Conservation (phyloP, 2,797 vertebrate species). For the Falco biarmicus region DNA sequence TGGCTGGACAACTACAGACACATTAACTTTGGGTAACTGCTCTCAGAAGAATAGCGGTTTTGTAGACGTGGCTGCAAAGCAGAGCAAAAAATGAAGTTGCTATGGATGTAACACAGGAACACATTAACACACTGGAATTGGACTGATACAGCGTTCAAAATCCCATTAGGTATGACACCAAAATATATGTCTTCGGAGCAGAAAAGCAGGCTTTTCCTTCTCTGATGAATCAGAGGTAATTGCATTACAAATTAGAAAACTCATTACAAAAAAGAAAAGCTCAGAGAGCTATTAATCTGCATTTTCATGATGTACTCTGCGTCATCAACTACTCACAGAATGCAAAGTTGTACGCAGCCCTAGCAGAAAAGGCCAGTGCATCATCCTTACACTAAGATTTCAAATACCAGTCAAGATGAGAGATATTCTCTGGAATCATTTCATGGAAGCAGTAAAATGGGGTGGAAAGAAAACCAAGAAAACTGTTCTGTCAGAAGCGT, state of each 20-base stretch:
- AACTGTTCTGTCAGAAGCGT: neutral
- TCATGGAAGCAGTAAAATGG: neutral
- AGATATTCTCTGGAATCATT: neutral
- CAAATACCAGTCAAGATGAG: neutral
- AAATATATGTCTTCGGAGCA: neutral
- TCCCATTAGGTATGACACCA: neutral
- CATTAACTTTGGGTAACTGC: accelerated
- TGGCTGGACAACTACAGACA: neutral
- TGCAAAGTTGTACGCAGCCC: neutral
- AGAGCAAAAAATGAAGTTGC: neutral
- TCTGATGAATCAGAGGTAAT: slow-evolving; percentile 10
- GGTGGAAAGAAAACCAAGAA: neutral
- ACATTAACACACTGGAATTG: accelerated
- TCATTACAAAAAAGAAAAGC: neutral
- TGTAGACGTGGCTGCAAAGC: neutral
- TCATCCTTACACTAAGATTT: neutral
- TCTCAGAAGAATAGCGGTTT: neutral
- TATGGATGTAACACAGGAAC: neutral
- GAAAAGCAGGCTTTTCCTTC: neutral
- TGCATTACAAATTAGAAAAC: neutral
- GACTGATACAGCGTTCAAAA: neutral
- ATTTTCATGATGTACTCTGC: neutral
- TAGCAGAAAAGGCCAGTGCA: neutral
- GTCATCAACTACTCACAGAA: neutral
- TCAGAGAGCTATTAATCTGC: neutral